phyloP scores from a whole-genome alignment of 2,113 vertebrate species.

The Tapirus terrestris region DNA sequence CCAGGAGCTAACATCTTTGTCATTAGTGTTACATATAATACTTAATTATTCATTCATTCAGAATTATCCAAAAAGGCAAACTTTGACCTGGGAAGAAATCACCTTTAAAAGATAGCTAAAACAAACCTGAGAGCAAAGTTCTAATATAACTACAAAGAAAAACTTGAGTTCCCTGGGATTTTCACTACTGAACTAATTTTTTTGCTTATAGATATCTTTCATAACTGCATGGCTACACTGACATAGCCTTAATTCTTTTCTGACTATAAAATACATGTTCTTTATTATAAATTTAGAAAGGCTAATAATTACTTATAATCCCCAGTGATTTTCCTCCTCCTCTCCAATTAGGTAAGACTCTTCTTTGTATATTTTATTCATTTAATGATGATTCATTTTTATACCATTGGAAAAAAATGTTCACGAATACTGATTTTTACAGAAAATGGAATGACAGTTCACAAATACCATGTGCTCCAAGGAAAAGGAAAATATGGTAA shows the following conservation, averaged over 20 bases:
- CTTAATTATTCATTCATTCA: background rate
- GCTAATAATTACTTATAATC: slow-evolving; percentile 55
- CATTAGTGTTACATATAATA: background rate
- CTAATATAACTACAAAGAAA: slow-evolving; percentile 23
- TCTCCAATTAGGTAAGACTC: slow-evolving; percentile 38
- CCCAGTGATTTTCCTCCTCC: slow-evolving; percentile 12
- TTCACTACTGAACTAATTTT: slow-evolving; percentile 30
- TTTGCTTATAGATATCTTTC: slow-evolving; percentile 12
- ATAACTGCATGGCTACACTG: background rate
- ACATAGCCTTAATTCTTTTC: slow-evolving; percentile 9
- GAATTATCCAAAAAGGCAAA: slow-evolving; percentile 48
- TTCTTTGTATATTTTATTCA: slow-evolving; percentile 55
- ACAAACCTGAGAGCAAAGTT: slow-evolving; percentile 37
- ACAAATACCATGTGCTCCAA: background rate
- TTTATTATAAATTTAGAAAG: slow-evolving; percentile 57
- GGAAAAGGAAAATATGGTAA: slow-evolving; percentile 31
- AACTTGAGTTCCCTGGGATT: background rate
- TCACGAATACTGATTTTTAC: slow-evolving; percentile 46
- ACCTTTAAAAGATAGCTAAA: slow-evolving; percentile 28
- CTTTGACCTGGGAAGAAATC: background rate
- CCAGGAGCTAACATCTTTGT: background rate
- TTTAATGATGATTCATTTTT: slow-evolving; percentile 56
- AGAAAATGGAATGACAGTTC: slow-evolving; percentile 36
- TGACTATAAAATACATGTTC: slow-evolving; percentile 21
- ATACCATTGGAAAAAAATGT: slow-evolving; percentile 24